Percentiles rank a stretch among this genome's conserved stretches.
Conservation (phyloP, 2,888 invertebrate genomes). For the Clunio marinus region DNA sequence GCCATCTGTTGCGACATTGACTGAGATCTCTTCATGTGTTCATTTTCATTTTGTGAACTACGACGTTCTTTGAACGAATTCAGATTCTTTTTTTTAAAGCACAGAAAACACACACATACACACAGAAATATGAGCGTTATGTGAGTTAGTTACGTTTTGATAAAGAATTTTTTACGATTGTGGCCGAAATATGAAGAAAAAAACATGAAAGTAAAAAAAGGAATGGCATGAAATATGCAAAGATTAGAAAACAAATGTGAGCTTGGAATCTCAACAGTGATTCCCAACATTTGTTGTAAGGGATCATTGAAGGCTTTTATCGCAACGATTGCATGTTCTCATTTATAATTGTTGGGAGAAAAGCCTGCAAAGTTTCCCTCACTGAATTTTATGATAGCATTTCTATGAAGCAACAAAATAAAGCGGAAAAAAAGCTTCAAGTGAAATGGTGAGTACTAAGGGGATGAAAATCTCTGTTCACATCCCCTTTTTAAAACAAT, state of each 20-base stretch:
- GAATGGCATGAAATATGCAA: conserved; percentile 31
- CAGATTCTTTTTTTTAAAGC: conserved; percentile 56
- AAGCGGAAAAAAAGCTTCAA: too few species aligned
- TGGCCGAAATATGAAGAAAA: conserved; percentile 29
- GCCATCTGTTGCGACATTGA: conserved; percentile 72
- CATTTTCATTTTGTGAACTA: conserved; percentile 61
- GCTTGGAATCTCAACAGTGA: too few species aligned
- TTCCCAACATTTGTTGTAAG: too few species aligned
- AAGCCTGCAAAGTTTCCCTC: too few species aligned
- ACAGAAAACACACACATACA: conserved; percentile 3
- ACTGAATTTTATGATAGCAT: too few species aligned
- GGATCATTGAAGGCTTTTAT: too few species aligned
- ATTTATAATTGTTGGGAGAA: too few species aligned
- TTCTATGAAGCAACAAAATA: too few species aligned
- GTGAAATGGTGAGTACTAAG: too few species aligned
- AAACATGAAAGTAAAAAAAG: conserved; percentile 32
- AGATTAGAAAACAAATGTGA: conserved; percentile 27
- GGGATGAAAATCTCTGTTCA: too few species aligned
- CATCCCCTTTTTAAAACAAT: too few species aligned
- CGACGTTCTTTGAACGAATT: conserved; percentile 55
- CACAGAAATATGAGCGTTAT: not conserved
- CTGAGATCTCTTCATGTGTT: conserved; percentile 63
- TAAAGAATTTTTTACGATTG: not conserved
- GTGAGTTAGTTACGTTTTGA: conserved; percentile 4
- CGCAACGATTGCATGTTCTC: too few species aligned